Conservation (phyloP, 2,797 vertebrate genomes). For the Clamator glandarius region DNA sequence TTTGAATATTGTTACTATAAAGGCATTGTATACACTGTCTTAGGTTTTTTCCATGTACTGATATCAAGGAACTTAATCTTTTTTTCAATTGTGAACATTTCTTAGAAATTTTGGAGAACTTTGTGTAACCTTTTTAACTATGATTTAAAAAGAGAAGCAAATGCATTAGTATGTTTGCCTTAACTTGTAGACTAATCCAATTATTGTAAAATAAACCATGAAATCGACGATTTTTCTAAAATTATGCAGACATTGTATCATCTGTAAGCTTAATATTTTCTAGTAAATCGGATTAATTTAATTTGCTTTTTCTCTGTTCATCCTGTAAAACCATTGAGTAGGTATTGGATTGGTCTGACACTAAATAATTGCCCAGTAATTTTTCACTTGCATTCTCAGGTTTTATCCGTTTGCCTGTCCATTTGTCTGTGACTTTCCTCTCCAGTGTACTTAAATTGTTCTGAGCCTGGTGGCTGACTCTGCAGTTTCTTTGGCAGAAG, state of each 20-base stretch:
- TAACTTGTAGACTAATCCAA: slow-evolving; percentile 90
- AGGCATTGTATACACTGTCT: slow-evolving; percentile 85
- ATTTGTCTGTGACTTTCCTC: slow-evolving; percentile 19
- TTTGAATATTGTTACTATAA: slow-evolving; percentile 83
- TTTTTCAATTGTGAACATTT: slow-evolving; percentile 80
- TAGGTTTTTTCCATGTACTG: slow-evolving; percentile 81
- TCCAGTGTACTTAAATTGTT: slow-evolving; percentile 17
- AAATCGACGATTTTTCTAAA: slow-evolving; percentile 78
- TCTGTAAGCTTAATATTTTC: slow-evolving; percentile 64
- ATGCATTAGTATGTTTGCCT: slow-evolving; percentile 93
- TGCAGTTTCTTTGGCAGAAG: slow-evolving; percentile 18
- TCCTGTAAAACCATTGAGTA: not conserved
- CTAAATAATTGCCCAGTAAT: not conserved
- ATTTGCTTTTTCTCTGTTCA: slow-evolving; percentile 29
- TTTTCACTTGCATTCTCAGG: slow-evolving; percentile 59
- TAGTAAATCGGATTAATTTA: slow-evolving; percentile 44
- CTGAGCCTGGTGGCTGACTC: slow-evolving; percentile 4
- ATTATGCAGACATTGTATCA: slow-evolving; percentile 71
- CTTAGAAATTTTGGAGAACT: slow-evolving; percentile 79
- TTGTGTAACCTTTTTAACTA: slow-evolving; percentile 84
- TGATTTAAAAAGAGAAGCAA: slow-evolving; percentile 82
- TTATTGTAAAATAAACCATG: slow-evolving; percentile 86
- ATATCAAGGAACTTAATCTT: slow-evolving; percentile 82
- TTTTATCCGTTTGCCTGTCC: not conserved
- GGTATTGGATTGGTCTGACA: slow-evolving; percentile 44